Base-by-base conservation (phyloP, 2,888 invertebrate genomes). In the Mellilla xanthometata region DNA sequence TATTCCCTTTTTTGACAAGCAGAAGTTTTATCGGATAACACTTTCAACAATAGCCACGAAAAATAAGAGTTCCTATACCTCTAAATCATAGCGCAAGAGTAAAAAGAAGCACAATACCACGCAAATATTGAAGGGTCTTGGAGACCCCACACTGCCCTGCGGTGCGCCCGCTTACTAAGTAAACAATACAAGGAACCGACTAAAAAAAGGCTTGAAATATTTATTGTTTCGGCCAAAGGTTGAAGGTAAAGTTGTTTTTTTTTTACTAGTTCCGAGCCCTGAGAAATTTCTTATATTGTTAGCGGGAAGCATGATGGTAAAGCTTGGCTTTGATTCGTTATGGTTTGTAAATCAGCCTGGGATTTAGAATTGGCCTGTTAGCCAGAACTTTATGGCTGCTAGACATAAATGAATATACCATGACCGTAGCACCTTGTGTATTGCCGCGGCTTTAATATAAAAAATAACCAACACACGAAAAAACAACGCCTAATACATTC, bases 161-260 rank as follows among this genome's bases (percentile, higher is more conserved):
- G 52, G 58, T 49, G 49, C 50, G 49, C 51, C 51, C 26, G 51
- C 59, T 61, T 62, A 65, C 68, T 65, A 70, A 68, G 64, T 68
- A 65, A 72, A 72, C 67, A 73, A 67, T 67, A 54, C 60, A 50
- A 28, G 55, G 54, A 58, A 54, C 52, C 44, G 35, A 54, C 49
- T 48, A 41, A 62, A 60, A 60, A 46, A 46, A 40, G 12, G 31
- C 31, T 40, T 22, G 35, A 46, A 64, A 52, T 58, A 66, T 65
- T 69, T 72, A 72, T 71, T 63, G 66, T 62, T 65, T 58, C 60
- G 56, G 49, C 40, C 55, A 62, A 54, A 66, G 66, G 65, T 63
- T 66, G 62, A 56, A 68, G 64, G 60, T 65, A 59, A 62, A 39
- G 41, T 48, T 44, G 15, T 44, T 59, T 56, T 62, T 59, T 63